Evolutionary conservation across 1,140 invertebrate genomes (phyloP).

Genomic region (Matsumurasca onukii): DNA sequence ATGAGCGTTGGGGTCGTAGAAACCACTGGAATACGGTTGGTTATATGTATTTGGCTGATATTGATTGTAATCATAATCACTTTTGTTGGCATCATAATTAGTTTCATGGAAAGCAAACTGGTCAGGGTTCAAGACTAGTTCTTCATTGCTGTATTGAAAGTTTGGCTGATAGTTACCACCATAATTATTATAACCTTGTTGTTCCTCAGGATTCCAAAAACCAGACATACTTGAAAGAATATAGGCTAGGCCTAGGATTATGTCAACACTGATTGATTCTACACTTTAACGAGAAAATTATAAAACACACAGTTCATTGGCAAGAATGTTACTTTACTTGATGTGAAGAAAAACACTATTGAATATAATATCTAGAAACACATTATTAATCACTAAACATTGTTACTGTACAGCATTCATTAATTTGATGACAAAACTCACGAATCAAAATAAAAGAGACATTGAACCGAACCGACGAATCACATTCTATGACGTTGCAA

Average conservation of each 20-base stretch:
- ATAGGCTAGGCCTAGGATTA: not conserved
- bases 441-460: too few relatives aligned
- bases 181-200: not conserved
- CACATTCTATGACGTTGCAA: too few relatives aligned
- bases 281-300: too few relatives aligned
- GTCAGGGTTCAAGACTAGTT: conserved; percentile 37
- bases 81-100: conserved; percentile 16
- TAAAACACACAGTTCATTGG: too few relatives aligned
- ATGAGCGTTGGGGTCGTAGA: conserved; percentile 19
- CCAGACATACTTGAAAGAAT: conserved; percentile 27
- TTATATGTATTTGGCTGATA: conserved; percentile 8
- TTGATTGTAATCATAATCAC: conserved; percentile 21
- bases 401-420: too few relatives aligned
- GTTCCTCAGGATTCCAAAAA: conserved; percentile 28
- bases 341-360: too few relatives aligned
- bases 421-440: too few relatives aligned
- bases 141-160: conserved; percentile 30
- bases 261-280: not conserved
- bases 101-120: conserved; percentile 38
- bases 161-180: conserved; percentile 30
- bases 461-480: too few relatives aligned
- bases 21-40: not conserved
- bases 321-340: too few relatives aligned
- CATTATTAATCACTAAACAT: too few relatives aligned
- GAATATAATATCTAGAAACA: too few relatives aligned